Conservation (phyloP, 2,797 vertebrate genomes). For the Ctenosaura bakeri region DNA sequence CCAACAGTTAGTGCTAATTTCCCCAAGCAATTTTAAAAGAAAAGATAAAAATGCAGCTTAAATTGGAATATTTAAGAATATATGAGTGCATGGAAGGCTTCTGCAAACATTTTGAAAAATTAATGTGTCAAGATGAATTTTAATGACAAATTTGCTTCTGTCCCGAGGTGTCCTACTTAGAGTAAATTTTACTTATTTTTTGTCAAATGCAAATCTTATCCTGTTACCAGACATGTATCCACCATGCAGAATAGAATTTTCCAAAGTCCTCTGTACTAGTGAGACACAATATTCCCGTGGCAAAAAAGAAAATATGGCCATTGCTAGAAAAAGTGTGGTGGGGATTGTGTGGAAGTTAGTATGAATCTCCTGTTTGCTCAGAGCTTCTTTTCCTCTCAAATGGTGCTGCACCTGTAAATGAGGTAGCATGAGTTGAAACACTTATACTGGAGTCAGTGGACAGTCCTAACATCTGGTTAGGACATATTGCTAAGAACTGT, state of each 20-base stretch:
- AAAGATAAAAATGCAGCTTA: conserved; percentile 1
- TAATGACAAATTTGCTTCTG: conserved; percentile 26
- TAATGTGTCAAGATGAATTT: conserved; percentile 29
- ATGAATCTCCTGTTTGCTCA: background rate
- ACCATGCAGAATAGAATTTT: background rate
- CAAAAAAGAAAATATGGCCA: background rate
- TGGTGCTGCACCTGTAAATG: background rate
- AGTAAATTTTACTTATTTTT: background rate
- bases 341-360: background rate
- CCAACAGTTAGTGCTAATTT: background rate
- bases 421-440: background rate
- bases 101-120: conserved; percentile 27
- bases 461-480: background rate
- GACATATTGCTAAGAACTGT: background rate
- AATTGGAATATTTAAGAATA: conserved; percentile 33
- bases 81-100: conserved; percentile 1
- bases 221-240: too few relatives aligned
- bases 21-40: conserved; percentile 3
- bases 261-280: background rate
- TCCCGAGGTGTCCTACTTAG: background rate
- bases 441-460: background rate
- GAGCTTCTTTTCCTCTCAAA: background rate
- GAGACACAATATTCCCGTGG: background rate
- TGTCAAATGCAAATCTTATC: background rate
- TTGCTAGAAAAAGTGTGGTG: background rate